These are phyloP conservation scores for Pimephales promelas DNA, from an alignment of 2,113 vertebrate species.

Conservation along the genomic window DNA sequence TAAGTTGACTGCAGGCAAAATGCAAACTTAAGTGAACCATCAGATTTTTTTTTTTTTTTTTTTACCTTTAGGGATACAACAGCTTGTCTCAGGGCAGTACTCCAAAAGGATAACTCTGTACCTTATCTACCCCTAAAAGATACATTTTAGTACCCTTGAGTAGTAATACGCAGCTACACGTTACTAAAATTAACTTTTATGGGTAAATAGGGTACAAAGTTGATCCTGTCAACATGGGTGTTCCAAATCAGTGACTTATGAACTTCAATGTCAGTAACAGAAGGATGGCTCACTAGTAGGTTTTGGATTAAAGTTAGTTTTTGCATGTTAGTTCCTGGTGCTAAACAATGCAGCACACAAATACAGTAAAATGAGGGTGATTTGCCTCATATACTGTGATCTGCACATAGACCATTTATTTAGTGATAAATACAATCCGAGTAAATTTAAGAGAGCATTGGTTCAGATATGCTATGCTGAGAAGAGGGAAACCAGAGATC, in stretches of 20 bases:
- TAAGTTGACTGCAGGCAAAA: not conserved
- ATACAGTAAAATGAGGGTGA: not conserved
- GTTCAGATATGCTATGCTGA: not conserved
- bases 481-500: not conserved
- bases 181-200: too few relatives aligned
- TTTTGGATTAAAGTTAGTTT: not conserved
- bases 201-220: too few relatives aligned
- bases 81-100: too few relatives aligned
- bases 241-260: conserved; percentile 18
- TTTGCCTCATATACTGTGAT: not conserved
- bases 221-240: too few relatives aligned
- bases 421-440: not conserved
- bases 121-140: too few relatives aligned
- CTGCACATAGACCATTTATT: not conserved
- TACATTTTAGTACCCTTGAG: too few relatives aligned
- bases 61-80: too few relatives aligned
- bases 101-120: too few relatives aligned
- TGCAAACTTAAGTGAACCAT: too few relatives aligned
- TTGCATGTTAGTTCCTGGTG: not conserved
- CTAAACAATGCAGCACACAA: not conserved
- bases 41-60: too few relatives aligned
- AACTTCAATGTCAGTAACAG: not conserved
- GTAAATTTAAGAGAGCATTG: not conserved
- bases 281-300: not conserved
- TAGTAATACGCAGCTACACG: too few relatives aligned